phyloP scores from a whole-genome alignment of 2,113 vertebrate species.

The Eubucco bourcierii region DNA sequence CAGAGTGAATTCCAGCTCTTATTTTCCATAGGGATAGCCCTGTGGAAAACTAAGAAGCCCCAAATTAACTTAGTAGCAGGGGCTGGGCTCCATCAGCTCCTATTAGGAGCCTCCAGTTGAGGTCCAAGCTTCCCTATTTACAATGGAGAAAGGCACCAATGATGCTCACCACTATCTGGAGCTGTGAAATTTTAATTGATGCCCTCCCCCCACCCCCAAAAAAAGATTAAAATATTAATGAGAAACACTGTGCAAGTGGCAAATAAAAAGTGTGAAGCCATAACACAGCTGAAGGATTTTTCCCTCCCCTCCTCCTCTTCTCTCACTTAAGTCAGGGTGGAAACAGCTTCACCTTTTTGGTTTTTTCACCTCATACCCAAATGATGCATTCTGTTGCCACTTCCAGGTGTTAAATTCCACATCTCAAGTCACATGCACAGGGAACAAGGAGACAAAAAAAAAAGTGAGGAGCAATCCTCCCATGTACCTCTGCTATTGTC shows the following conservation, averaged over 20 bases:
- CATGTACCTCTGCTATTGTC: slow-evolving; percentile 96
- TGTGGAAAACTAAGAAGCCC: background rate
- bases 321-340: background rate
- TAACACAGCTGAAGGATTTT: background rate
- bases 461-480: background rate
- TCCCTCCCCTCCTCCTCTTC: background rate
- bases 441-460: background rate
- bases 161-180: background rate
- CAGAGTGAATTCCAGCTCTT: background rate
- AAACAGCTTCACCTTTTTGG: background rate
- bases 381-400: slow-evolving; percentile 51
- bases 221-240: background rate
- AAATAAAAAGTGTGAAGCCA: background rate
- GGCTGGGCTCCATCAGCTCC: background rate
- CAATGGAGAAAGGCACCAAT: background rate
- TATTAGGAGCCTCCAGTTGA: background rate
- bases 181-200: background rate
- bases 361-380: background rate
- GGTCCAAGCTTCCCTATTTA: background rate
- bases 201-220: background rate
- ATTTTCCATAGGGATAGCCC: background rate
- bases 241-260: background rate
- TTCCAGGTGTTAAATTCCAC: background rate
- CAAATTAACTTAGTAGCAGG: background rate
- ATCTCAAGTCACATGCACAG: background rate